Evolutionary conservation across 1,140 invertebrate genomes (phyloP).

Genomic region (Parasteatoda tepidariorum): DNA sequence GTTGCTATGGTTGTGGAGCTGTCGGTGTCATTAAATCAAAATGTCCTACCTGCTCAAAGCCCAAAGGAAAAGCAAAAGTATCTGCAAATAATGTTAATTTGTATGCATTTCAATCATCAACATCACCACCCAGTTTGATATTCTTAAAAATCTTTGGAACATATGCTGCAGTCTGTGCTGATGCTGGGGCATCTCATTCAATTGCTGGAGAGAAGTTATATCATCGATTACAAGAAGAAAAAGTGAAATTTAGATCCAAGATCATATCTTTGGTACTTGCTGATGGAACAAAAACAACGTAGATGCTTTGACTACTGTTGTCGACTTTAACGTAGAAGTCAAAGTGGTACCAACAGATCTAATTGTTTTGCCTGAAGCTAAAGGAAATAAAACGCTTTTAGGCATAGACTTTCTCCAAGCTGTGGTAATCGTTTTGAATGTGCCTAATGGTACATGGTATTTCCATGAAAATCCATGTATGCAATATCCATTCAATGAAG

Average conservation of each 20-base stretch:
- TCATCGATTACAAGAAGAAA: not conserved
- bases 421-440: not conserved
- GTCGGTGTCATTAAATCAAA: not conserved
- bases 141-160: constrained; percentile 8
- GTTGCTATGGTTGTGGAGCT: not conserved
- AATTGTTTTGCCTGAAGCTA: not conserved
- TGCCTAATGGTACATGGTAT: not conserved
- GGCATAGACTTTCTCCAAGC: not conserved
- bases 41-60: not conserved
- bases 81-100: not conserved
- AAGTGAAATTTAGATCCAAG: not conserved
- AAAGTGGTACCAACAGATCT: not conserved
- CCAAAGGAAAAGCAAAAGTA: not conserved
- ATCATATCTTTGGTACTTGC: not conserved
- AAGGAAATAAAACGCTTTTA: not conserved
- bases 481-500: not conserved
- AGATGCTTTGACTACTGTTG: not conserved
- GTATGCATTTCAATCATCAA: not conserved
- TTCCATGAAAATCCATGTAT: constrained; percentile 1
- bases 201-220: not conserved
- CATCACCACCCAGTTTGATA: constrained; percentile 3
- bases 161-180: not conserved
- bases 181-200: not conserved
- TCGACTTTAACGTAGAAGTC: not conserved
- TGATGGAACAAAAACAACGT: not conserved